phyloP scores from a whole-genome alignment of 2,113 vertebrate genomes.

The Phaethon lepturus region DNA sequence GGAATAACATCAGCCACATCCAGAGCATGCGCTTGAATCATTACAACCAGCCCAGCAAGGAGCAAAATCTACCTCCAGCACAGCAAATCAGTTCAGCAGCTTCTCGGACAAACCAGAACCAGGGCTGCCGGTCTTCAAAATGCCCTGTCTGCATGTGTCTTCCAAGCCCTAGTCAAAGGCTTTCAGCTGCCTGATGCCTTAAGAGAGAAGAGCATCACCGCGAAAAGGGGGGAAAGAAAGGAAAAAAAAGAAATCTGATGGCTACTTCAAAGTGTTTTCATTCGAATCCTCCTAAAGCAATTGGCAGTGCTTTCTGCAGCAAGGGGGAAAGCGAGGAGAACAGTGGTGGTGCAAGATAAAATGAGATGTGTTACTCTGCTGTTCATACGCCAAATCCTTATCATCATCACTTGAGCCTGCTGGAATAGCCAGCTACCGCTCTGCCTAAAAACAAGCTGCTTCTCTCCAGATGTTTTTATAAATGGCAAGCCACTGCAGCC shows the following conservation, averaged over 20 bases:
- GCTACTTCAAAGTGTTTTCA: background rate
- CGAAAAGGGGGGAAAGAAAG: background rate
- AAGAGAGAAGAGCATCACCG: background rate
- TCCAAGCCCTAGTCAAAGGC: background rate
- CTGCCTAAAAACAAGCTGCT: constrained; percentile 25
- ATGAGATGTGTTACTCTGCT: background rate
- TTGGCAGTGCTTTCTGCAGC: background rate
- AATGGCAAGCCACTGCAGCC: background rate
- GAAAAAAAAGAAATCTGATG: background rate
- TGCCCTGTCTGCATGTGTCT: background rate
- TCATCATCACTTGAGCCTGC: background rate
- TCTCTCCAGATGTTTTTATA: constrained; percentile 28
- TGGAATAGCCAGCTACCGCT: background rate
- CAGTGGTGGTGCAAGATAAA: background rate
- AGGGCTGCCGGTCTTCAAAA: background rate
- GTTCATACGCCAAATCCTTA: background rate
- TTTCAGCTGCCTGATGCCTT: background rate
- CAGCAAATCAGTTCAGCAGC: background rate
- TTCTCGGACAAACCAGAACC: background rate
- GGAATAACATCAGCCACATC: background rate
- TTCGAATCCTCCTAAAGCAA: background rate
- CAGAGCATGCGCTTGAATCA: background rate
- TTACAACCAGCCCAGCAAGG: background rate
- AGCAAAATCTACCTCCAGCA: background rate
- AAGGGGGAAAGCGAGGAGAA: background rate